Conservation (phyloP, 37 sponge, comb jelly and placozoan genomes). For the Petrosia ficiformis region DNA sequence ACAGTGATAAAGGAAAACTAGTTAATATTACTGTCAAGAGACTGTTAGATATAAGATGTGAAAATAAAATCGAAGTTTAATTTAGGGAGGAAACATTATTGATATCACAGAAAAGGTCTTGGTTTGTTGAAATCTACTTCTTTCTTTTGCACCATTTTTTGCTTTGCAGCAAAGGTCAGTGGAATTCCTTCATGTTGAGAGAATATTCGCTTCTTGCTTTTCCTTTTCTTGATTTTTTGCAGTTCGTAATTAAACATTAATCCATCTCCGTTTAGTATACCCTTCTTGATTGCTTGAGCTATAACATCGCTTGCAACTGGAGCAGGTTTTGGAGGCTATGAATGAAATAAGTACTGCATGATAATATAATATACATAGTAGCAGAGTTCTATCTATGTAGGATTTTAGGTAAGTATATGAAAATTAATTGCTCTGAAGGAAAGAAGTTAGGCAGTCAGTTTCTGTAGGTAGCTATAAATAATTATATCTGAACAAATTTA, state of each 20-base stretch:
- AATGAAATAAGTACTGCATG: background rate
- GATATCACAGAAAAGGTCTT: background rate
- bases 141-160: slow-evolving; percentile 21
- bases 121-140: background rate
- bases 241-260: background rate
- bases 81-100: too few species aligned
- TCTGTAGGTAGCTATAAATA: too few species aligned
- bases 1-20: too few species aligned
- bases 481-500: too few species aligned
- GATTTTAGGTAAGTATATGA: too few species aligned
- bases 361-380: too few species aligned
- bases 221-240: slow-evolving; percentile 11
- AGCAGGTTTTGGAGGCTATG: background rate
- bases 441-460: too few species aligned
- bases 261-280: slow-evolving; percentile 39
- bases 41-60: too few species aligned
- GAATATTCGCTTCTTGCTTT: slow-evolving; percentile 7
- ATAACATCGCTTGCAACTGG: slow-evolving; percentile 45
- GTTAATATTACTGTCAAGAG: too few species aligned
- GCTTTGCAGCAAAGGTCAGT: slow-evolving; percentile 45
- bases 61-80: too few species aligned
- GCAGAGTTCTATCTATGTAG: too few species aligned
- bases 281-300: slow-evolving; percentile 37
- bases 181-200: slow-evolving; percentile 19
- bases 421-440: too few species aligned